Conservation (phyloP, 2,113 vertebrate genomes). For the Perca schrenkii region DNA sequence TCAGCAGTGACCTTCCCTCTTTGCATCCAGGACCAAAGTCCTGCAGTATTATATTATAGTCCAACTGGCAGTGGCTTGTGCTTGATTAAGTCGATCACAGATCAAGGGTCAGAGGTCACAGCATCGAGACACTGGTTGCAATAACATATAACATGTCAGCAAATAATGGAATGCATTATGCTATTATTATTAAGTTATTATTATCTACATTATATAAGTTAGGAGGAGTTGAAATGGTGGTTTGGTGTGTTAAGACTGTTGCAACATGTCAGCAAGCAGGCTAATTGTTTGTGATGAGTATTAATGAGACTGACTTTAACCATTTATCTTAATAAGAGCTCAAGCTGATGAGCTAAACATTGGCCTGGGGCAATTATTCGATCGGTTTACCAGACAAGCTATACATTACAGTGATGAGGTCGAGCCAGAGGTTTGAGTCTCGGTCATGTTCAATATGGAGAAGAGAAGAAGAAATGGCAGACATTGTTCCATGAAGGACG, state of each 20-base stretch:
- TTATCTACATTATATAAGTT: too few species aligned
- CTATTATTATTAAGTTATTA: too few species aligned
- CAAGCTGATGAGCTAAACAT: conserved; percentile 8
- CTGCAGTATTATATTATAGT: conserved; percentile 39
- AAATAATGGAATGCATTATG: not conserved
- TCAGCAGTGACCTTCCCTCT: conserved; percentile 58
- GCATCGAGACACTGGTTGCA: not conserved
- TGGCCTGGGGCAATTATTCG: conserved; percentile 2
- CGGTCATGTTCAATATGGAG: conserved; percentile 18
- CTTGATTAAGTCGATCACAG: not conserved
- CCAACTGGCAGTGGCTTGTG: not conserved
- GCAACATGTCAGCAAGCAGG: not conserved
- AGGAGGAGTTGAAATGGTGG: not conserved
- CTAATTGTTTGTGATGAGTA: conserved; percentile 13
- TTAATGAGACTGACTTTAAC: conserved; percentile 16
- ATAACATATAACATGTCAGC: not conserved
- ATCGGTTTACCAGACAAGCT: conserved; percentile 15
- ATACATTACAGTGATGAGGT: conserved; percentile 45
- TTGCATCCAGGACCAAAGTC: conserved; percentile 17
- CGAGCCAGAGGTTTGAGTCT: conserved; percentile 26
- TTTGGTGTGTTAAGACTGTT: not conserved
- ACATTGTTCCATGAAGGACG: not conserved
- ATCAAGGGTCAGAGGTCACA: conserved; percentile 23
- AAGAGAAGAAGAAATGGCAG: not conserved
- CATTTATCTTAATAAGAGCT: conserved; percentile 25